phyloP scores from a whole-genome alignment of 2,888 invertebrate genomes.

The Xestia xanthographa region DNA sequence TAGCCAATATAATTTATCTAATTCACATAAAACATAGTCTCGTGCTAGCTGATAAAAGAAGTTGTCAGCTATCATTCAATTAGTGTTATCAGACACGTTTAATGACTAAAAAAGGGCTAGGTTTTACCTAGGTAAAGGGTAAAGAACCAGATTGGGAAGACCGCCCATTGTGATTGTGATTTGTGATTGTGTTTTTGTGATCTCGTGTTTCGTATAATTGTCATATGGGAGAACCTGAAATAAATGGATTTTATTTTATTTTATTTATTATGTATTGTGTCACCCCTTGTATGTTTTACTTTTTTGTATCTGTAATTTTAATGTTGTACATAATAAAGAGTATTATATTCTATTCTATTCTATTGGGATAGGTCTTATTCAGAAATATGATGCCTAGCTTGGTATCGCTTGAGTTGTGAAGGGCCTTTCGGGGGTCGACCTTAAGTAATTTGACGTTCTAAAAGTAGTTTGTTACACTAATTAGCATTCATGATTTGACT shows the following conservation, averaged over 20 bases:
- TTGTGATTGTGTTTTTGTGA: no score
- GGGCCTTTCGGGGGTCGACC: not conserved
- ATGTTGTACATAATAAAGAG: no score
- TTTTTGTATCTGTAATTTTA: no score
- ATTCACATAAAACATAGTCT: conserved; percentile 16
- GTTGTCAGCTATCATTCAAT: not conserved
- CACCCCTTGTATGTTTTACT: no score
- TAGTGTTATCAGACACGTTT: conserved; percentile 13
- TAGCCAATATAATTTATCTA: conserved; percentile 10
- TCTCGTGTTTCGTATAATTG: no score
- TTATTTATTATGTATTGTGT: no score
- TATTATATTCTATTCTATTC: no score
- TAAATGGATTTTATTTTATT: no score
- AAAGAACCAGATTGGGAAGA: not conserved
- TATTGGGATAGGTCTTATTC: not conserved
- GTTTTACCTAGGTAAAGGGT: not conserved
- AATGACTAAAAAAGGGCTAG: not conserved
- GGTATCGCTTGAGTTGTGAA: not conserved
- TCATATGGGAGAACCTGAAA: no score
- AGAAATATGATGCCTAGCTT: not conserved
- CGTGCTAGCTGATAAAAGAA: conserved; percentile 11
- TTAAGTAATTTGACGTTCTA: not conserved
- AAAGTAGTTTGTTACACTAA: not conserved
- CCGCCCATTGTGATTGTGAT: no score
- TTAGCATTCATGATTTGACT: not conserved